phyloP scores from a whole-genome alignment of 2,797 vertebrate species.

The Nannoperca obscura region DNA sequence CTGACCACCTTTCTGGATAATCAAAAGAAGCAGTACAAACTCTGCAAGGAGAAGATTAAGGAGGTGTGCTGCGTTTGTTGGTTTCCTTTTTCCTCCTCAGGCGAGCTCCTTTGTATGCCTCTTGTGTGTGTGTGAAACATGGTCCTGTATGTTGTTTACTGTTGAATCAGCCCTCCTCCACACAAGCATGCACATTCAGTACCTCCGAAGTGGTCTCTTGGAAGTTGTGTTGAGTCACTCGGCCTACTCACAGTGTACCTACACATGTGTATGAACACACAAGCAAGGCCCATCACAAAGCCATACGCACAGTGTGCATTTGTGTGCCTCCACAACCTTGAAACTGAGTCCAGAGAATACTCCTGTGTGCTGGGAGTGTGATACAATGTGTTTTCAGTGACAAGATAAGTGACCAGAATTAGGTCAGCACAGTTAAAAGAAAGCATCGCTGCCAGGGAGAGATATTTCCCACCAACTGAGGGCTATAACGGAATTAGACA shows the following conservation, averaged over 20 bases:
- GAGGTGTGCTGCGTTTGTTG: conserved; percentile 84
- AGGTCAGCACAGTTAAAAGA: conserved; percentile 73
- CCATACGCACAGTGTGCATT: conserved; percentile 24
- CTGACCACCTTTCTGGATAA: conserved; percentile 98
- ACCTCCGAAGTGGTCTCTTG: conserved; percentile 29
- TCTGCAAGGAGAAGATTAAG: conserved; percentile 99
- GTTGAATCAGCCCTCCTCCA: conserved; percentile 67
- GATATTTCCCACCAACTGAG: conserved; percentile 74
- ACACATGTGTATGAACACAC: conserved; percentile 41
- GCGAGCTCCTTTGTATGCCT: conserved; percentile 43
- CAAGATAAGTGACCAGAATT: conserved; percentile 77
- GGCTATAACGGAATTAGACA: conserved; percentile 65
- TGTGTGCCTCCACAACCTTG: conserved; percentile 53
- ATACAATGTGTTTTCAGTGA: conserved; percentile 65
- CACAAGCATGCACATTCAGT: conserved; percentile 50
- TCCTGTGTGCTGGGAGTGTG: conserved; percentile 55
- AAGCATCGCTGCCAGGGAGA: conserved; percentile 67
- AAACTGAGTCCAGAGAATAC: conserved; percentile 50
- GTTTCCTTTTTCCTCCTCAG: conserved; percentile 28
- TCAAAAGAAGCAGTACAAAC: conserved; percentile 99
- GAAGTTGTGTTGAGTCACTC: conserved; percentile 71
- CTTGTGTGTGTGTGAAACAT: conserved; percentile 50
- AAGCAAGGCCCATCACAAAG: conserved; percentile 37
- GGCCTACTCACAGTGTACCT: conserved; percentile 64
- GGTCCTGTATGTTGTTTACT: conserved; percentile 38